Conservation (phyloP, 2,113 vertebrate species). For the Pipa parva region DNA sequence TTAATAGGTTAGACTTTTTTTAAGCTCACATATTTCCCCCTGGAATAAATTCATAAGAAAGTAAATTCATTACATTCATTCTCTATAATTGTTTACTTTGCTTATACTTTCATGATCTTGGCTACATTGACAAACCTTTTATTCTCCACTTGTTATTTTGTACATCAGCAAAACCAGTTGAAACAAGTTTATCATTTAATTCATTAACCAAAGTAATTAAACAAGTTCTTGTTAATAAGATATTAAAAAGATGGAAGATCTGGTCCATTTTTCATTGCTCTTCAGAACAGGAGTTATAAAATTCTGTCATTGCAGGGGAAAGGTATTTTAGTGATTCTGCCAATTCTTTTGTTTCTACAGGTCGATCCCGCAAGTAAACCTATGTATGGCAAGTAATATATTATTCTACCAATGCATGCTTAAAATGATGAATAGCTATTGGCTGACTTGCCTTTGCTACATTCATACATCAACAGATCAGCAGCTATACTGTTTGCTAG, state of each 20-base stretch:
- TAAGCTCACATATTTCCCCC: background rate
- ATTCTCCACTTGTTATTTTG: background rate
- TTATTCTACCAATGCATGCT: slow-evolving; percentile 4
- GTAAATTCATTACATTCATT: background rate
- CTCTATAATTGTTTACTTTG: slow-evolving; percentile 1
- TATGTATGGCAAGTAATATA: background rate
- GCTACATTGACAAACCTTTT: slow-evolving; percentile 8
- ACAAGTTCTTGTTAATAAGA: slow-evolving; percentile 19
- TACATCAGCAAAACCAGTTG: slow-evolving; percentile 19
- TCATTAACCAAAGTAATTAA: slow-evolving; percentile 1
- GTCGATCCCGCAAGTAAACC: slow-evolving; percentile 16
- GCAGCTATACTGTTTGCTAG: slow-evolving; percentile 3
- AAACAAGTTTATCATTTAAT: slow-evolving; percentile 10
- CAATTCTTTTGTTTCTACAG: slow-evolving; percentile 15
- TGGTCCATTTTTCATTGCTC: slow-evolving; percentile 30
- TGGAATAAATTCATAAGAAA: background rate
- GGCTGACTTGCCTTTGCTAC: slow-evolving; percentile 30
- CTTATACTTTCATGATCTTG: background rate
- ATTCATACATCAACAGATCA: slow-evolving; percentile 28
- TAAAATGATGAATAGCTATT: slow-evolving; percentile 19
- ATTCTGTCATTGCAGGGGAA: slow-evolving; percentile 23
- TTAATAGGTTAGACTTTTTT: no score
- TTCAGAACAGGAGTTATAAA: slow-evolving; percentile 19
- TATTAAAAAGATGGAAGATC: slow-evolving; percentile 25
- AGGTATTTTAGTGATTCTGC: slow-evolving; percentile 23